A percentile compares a stretch with the other conserved stretches of the same genome.
phyloP scores from a whole-genome alignment of 2,797 vertebrate genomes.

The Myotis planiceps region DNA sequence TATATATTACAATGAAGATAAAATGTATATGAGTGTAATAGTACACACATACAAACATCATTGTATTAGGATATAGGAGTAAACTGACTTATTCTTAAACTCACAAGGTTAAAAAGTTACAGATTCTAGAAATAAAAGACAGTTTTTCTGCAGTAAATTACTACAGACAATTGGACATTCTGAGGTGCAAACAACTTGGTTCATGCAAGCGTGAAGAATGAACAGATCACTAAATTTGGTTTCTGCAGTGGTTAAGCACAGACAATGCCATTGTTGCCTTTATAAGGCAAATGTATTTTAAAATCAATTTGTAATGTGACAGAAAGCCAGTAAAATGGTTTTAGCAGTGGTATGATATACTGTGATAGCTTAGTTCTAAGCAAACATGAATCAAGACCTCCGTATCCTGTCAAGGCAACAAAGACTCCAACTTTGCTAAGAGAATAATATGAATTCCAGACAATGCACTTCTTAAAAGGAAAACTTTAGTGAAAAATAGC shows the following conservation, averaged over 20 bases:
- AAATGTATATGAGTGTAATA: conserved; percentile 48
- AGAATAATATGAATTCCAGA: conserved; percentile 56
- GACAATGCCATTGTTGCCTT: conserved; percentile 70
- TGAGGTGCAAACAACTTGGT: conserved; percentile 44
- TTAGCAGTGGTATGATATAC: conserved; percentile 57
- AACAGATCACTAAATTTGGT: conserved; percentile 77
- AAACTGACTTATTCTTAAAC: conserved; percentile 78
- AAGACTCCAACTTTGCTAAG: not conserved
- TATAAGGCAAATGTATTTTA: conserved; percentile 73
- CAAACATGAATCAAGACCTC: conserved; percentile 65
- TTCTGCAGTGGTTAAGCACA: conserved; percentile 80
- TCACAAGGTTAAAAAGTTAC: conserved; percentile 76
- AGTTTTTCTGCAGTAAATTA: conserved; percentile 76
- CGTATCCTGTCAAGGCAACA: not conserved
- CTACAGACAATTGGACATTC: conserved; percentile 72
- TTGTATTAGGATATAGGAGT: conserved; percentile 68
- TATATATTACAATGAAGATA: conserved; percentile 56
- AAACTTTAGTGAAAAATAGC: not conserved
- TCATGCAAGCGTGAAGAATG: conserved; percentile 64
- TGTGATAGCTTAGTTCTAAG: not conserved
- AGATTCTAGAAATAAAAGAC: conserved; percentile 59
- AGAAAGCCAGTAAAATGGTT: conserved; percentile 77
- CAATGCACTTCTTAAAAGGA: not conserved
- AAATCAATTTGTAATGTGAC: conserved; percentile 82
- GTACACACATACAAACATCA: not conserved